Evolutionary conservation across 2,113 vertebrate species (phyloP).

Genomic region (Siphamia tubifer): DNA sequence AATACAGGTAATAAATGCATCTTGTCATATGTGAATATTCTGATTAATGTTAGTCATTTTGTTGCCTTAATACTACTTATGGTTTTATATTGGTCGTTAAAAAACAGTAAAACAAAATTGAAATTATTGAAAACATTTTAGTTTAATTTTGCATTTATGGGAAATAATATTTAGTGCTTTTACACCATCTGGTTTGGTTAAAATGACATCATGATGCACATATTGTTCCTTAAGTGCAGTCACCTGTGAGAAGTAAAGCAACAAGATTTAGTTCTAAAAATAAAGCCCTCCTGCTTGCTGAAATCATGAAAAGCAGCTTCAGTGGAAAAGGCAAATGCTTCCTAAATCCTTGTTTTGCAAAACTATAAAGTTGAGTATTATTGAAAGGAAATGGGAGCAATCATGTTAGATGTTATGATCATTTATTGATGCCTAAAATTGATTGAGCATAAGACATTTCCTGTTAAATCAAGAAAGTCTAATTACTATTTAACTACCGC

Average conservation of each 20-base stretch:
- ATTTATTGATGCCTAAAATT: not conserved
- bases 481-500: not conserved
- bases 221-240: not conserved
- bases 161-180: not conserved
- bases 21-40: too few relatives aligned
- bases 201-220: not conserved
- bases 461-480: not conserved
- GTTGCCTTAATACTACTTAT: not conserved
- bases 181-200: conserved; percentile 14
- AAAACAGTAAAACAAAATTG: not conserved
- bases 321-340: not conserved
- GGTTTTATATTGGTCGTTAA: not conserved
- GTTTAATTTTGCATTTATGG: too few relatives aligned
- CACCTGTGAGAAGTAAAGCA: conserved; percentile 4
- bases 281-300: too few relatives aligned
- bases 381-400: not conserved
- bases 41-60: not conserved
- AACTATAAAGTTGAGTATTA: not conserved
- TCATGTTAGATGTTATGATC: not conserved
- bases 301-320: not conserved
- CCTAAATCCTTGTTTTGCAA: not conserved
- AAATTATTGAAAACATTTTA: too few relatives aligned
- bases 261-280: too few relatives aligned
- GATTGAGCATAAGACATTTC: not conserved
- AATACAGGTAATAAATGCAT: too few relatives aligned